These are phyloP conservation scores for Sphaerophoria taeniata DNA, from an alignment of 2,888 invertebrate species.

Conservation along the genomic window DNA sequence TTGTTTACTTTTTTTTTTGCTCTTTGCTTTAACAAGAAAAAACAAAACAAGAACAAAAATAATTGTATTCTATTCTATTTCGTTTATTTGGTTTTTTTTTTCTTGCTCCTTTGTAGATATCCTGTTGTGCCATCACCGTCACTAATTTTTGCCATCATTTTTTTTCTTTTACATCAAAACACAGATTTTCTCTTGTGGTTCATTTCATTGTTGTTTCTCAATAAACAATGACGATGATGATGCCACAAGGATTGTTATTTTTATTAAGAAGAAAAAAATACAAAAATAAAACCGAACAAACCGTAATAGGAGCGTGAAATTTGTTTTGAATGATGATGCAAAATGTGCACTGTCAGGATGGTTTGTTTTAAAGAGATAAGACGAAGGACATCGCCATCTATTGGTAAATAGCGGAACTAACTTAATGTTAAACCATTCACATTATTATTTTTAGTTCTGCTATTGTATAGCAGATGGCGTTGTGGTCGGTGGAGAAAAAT, in stretches of 20 bases:
- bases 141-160: neutral
- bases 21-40: neutral
- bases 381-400: too few relatives aligned
- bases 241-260: neutral
- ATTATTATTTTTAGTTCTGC: too few relatives aligned
- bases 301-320: conserved; percentile 31
- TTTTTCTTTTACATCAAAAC: neutral
- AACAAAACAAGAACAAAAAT: neutral
- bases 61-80: conserved; percentile 9
- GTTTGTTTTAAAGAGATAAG: too few relatives aligned
- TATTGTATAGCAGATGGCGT: too few relatives aligned
- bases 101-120: neutral
- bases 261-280: conserved; percentile 17
- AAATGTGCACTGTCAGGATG: too few relatives aligned
- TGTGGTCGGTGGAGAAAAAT: too few relatives aligned
- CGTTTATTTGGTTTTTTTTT: neutral
- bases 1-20: conserved; percentile 24
- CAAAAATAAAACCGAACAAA: too few relatives aligned
- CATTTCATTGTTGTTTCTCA: neutral
- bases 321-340: neutral
- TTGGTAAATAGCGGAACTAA: too few relatives aligned
- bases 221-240: neutral
- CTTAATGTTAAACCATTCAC: too few relatives aligned
- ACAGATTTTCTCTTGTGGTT: conserved; percentile 26
- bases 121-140: conserved; percentile 14